Conservation (phyloP, 2,113 vertebrate species). For the Neomonachus schauinslandi region DNA sequence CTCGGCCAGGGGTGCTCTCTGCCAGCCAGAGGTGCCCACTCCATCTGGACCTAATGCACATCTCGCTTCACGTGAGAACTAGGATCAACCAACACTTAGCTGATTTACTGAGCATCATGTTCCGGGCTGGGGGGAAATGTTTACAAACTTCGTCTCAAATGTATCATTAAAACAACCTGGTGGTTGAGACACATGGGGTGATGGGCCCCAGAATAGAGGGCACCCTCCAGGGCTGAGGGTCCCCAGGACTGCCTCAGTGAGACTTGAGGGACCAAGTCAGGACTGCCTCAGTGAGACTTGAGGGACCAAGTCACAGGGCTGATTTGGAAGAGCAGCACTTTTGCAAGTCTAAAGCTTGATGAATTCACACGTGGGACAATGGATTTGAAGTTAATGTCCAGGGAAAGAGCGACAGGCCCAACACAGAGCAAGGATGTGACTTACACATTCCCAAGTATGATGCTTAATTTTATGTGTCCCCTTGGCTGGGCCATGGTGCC, state of each 20-base stretch:
- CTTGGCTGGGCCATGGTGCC: neutral
- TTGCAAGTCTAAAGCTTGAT: rapidly evolving
- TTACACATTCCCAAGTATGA: rapidly evolving
- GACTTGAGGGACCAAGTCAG: too few relatives aligned
- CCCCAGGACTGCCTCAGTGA: neutral
- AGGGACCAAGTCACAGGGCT: neutral
- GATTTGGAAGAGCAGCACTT: neutral
- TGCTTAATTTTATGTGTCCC: neutral
- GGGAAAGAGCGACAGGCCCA: neutral
- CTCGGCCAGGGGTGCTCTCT: neutral
- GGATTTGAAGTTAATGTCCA: neutral
- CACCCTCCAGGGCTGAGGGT: rapidly evolving
- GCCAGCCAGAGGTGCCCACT: neutral
- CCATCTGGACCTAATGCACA: neutral
- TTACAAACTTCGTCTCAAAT: too few relatives aligned
- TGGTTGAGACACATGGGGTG: rapidly evolving
- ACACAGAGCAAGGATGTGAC: too few relatives aligned
- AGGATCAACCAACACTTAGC: neutral
- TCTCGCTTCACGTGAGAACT: neutral
- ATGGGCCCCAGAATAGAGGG: rapidly evolving
- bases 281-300: neutral
- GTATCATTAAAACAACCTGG: neutral
- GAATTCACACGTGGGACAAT: rapidly evolving
- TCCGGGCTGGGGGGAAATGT: neutral
- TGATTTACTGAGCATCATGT: neutral